Percentiles rank a stretch among this genome's conserved stretches.
Conservation (phyloP, 53 echinoderm and acorn worm species). For the Henricia sp. region DNA sequence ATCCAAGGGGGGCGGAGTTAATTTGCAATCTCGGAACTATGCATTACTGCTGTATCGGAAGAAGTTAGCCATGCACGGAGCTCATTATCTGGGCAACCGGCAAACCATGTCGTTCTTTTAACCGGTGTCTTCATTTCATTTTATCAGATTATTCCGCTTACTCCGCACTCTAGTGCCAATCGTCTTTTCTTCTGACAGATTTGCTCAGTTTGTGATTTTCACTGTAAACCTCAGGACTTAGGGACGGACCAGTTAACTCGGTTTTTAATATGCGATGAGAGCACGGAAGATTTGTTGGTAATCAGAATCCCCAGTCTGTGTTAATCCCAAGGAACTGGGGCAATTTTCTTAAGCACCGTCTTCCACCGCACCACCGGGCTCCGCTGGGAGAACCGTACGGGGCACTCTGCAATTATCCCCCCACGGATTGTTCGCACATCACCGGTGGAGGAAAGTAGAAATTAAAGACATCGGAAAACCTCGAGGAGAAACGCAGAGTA, state of each 20-base stretch:
- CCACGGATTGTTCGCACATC: background rate
- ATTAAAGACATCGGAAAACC: background rate
- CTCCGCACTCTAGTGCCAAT: too few relatives aligned
- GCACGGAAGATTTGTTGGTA: background rate
- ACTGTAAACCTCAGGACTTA: background rate
- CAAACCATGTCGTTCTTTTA: too few relatives aligned
- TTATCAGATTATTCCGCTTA: too few relatives aligned
- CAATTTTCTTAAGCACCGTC: constrained; percentile 56
- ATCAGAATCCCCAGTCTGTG: background rate
- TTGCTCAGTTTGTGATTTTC: background rate
- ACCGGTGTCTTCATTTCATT: too few relatives aligned
- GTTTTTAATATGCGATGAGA: constrained; percentile 3
- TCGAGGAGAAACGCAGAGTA: background rate
- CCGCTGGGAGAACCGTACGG: constrained; percentile 28
- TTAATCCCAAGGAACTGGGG: constrained; percentile 57
- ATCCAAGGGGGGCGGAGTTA: too few relatives aligned
- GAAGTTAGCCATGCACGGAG: too few relatives aligned
- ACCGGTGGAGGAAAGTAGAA: background rate
- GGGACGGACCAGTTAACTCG: constrained; percentile 21
- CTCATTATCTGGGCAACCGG: too few relatives aligned
- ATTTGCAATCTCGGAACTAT: too few relatives aligned
- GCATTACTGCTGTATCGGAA: too few relatives aligned
- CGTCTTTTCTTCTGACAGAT: background rate
- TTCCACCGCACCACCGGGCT: constrained; percentile 29
- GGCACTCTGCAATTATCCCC: constrained; percentile 55